A percentile compares a stretch with the other conserved stretches of the same genome.
Conservation (phyloP, 2,797 vertebrate genomes). For the Prionace glauca region DNA sequence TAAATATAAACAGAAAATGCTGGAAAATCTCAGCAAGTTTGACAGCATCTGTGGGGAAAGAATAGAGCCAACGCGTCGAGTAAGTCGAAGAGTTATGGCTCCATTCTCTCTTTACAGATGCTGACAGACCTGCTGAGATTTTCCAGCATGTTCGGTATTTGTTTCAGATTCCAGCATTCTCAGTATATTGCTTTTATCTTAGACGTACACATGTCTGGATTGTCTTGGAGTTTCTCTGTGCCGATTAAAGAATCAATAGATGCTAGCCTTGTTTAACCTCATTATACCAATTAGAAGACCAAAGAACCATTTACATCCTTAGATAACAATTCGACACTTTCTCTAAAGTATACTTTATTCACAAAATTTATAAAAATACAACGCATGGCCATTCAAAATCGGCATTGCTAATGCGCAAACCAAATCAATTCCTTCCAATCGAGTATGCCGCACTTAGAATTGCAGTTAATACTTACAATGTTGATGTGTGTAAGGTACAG, state of each 20-base stretch:
- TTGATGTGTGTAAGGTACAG: not conserved
- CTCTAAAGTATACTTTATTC: not conserved
- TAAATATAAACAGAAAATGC: not conserved
- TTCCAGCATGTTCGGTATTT: too few relatives aligned
- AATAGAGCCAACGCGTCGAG: too few relatives aligned
- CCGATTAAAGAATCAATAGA: not conserved
- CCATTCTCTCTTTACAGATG: too few relatives aligned
- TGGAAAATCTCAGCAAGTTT: too few relatives aligned
- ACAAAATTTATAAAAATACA: not conserved
- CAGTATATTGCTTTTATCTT: too few relatives aligned
- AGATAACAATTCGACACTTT: not conserved
- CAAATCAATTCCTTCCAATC: not conserved
- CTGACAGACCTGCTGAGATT: too few relatives aligned
- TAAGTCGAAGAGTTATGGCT: too few relatives aligned
- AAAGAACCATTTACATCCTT: not conserved
- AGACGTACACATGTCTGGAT: not conserved
- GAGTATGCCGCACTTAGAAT: not conserved
- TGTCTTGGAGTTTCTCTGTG: not conserved
- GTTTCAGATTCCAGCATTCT: too few relatives aligned
- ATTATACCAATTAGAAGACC: not conserved
- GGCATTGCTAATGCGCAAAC: not conserved
- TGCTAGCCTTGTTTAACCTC: not conserved
- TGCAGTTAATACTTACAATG: not conserved
- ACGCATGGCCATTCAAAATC: not conserved
- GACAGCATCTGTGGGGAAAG: too few relatives aligned